A percentile compares a stretch with the other conserved stretches of the same genome.
phyloP scores from a whole-genome alignment of 2,797 vertebrate species.

The Parauchenoglanis punctatus region DNA sequence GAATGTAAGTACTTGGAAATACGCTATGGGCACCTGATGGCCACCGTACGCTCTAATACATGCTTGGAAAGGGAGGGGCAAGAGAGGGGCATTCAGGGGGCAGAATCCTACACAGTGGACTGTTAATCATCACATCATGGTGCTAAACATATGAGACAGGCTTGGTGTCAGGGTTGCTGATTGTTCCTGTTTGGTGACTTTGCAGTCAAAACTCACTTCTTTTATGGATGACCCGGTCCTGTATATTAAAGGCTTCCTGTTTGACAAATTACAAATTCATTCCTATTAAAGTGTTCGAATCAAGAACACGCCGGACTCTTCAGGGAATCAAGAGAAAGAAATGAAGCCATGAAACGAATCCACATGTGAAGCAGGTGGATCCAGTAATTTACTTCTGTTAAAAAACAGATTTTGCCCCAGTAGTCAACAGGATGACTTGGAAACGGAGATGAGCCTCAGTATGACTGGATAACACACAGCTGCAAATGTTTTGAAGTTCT shows the following conservation, averaged over 20 bases:
- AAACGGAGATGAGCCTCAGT: constrained; percentile 16
- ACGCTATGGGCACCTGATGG: too few relatives aligned
- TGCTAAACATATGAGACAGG: neutral
- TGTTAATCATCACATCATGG: neutral
- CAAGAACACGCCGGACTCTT: neutral
- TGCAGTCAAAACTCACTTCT: neutral
- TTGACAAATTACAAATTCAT: neutral
- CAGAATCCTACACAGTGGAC: too few relatives aligned
- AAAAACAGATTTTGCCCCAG: neutral
- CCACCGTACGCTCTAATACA: too few relatives aligned
- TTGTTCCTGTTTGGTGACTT: neutral
- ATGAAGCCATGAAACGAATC: neutral
- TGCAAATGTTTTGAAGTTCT: constrained; percentile 72
- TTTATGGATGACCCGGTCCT: neutral
- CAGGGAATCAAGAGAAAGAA: neutral
- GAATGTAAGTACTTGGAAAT: too few relatives aligned
- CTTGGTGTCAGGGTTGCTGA: neutral
- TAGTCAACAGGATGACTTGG: constrained; percentile 1
- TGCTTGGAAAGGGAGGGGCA: too few relatives aligned
- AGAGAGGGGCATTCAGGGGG: too few relatives aligned
- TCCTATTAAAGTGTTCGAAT: neutral
- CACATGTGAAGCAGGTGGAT: neutral
- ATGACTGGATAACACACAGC: constrained; percentile 63
- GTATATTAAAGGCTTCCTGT: neutral
- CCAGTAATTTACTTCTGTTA: neutral